Evolutionary conservation across 2,888 invertebrate species (phyloP).

Genomic region (Synergus japonicus): DNA sequence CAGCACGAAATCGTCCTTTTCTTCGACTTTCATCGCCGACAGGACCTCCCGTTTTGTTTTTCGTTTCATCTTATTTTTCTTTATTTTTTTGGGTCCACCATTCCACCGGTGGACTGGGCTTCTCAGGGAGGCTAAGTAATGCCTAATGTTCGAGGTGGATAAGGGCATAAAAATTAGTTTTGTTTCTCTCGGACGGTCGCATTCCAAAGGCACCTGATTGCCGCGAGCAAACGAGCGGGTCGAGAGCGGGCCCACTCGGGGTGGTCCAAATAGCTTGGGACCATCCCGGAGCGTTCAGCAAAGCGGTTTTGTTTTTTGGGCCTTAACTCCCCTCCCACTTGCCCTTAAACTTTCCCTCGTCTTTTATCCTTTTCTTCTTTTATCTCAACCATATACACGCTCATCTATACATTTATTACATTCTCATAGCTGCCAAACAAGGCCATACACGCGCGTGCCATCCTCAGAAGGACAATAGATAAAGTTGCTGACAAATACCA

Average conservation of each 20-base stretch:
- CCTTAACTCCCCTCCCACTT: conserved; percentile 44
- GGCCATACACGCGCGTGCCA: conserved; percentile 13
- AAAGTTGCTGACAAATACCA: neutral
- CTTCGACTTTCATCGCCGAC: conserved; percentile 49
- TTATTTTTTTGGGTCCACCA: neutral
- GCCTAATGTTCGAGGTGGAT: conserved; percentile 69
- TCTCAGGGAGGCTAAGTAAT: conserved; percentile 68
- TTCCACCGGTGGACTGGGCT: conserved; percentile 43
- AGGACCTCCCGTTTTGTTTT: neutral
- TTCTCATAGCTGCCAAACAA: neutral
- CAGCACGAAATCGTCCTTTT: conserved; percentile 72
- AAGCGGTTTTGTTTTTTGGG: conserved; percentile 57
- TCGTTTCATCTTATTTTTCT: neutral
- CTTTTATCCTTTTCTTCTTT: neutral
- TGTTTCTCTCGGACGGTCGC: conserved; percentile 71
- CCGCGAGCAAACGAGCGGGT: conserved; percentile 62
- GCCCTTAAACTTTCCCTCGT: neutral
- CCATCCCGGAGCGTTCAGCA: conserved; percentile 64
- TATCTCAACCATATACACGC: neutral
- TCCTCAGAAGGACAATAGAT: conserved; percentile 9
- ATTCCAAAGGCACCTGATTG: conserved; percentile 74
- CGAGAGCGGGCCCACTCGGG: conserved; percentile 59
- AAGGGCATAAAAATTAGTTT: conserved; percentile 73
- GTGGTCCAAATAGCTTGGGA: conserved; percentile 73
- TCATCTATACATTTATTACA: no score